A percentile compares a stretch with the other conserved stretches of the same genome.
phyloP scores from a whole-genome alignment of 2,888 invertebrate genomes.

The Hemicrepidius hirtus region DNA sequence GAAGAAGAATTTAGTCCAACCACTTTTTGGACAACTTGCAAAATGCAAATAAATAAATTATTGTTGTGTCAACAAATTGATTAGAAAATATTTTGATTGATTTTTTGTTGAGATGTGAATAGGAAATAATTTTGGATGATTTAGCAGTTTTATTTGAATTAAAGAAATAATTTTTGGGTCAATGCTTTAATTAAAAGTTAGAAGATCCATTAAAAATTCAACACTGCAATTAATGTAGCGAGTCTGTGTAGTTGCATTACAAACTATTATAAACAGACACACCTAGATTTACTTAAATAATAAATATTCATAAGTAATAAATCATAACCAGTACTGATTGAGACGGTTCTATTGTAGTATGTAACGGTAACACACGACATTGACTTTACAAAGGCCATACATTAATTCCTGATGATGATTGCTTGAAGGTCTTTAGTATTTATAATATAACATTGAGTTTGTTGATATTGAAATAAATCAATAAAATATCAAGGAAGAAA shows the following conservation, averaged over 20 bases:
- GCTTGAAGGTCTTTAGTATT: slow-evolving; percentile 11
- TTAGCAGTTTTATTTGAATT: neutral
- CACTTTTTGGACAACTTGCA: neutral
- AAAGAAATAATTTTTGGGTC: slow-evolving; percentile 38
- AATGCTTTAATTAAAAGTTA: slow-evolving; percentile 34
- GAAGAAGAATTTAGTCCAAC: slow-evolving; percentile 26
- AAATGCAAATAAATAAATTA: neutral
- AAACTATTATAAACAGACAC: slow-evolving; percentile 10
- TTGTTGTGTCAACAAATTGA: neutral
- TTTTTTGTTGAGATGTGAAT: too few relatives aligned
- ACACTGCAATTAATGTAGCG: slow-evolving; percentile 29
- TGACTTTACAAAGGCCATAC: slow-evolving; percentile 15
- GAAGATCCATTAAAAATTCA: slow-evolving; percentile 37
- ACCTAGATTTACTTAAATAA: slow-evolving; percentile 21
- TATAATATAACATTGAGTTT: neutral
- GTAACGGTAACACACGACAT: slow-evolving; percentile 8
- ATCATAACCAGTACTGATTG: slow-evolving; percentile 7
- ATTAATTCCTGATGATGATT: neutral
- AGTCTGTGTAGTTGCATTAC: slow-evolving; percentile 3
- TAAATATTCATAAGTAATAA: slow-evolving; percentile 27
- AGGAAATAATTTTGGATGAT: neutral
- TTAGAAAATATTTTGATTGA: too few relatives aligned
- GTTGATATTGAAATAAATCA: neutral
- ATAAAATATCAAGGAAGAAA: too few relatives aligned
- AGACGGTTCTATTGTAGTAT: slow-evolving; percentile 12